These are phyloP conservation scores for Nomada fucata DNA, from an alignment of 2,888 invertebrate species.

Conservation along the genomic window DNA sequence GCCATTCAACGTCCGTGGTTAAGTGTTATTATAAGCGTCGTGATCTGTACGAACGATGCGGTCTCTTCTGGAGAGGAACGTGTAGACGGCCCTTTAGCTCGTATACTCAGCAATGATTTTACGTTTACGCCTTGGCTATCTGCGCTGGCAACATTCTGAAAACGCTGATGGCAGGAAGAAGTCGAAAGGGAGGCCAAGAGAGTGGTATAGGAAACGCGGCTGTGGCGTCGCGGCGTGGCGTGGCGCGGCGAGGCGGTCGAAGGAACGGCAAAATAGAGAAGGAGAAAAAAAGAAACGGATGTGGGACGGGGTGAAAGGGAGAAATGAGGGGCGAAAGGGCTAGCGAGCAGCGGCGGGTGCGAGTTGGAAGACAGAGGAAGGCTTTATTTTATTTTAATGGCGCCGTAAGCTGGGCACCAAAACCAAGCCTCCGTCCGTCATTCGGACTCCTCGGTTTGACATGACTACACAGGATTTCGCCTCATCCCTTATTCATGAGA, in stretches of 20 bases:
- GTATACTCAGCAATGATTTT: conserved; percentile 75
- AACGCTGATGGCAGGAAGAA: conserved; percentile 65
- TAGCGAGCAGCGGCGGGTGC: conserved; percentile 40
- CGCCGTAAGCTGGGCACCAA: conserved; percentile 75
- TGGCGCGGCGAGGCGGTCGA: conserved; percentile 24
- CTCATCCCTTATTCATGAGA: conserved; percentile 81
- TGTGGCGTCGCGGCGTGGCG: conserved; percentile 22
- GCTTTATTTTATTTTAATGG: conserved; percentile 81
- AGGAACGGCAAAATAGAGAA: conserved; percentile 20
- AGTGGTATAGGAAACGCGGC: conserved; percentile 9
- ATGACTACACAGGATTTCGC: conserved; percentile 70
- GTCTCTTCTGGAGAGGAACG: conserved; percentile 57
- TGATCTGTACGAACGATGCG: conserved; percentile 70
- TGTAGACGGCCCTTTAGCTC: conserved; percentile 68
- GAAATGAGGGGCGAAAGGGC: conserved; percentile 32
- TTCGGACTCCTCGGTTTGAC: conserved; percentile 68
- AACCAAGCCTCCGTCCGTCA: conserved; percentile 73
- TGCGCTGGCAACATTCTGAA: conserved; percentile 73
- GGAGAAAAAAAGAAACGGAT: conserved; percentile 54
- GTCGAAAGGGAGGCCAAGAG: conserved; percentile 29
- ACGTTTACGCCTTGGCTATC: conserved; percentile 73
- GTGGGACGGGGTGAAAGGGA: conserved; percentile 42
- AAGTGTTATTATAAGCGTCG: conserved; percentile 75
- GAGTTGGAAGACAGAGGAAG: conserved; percentile 63
- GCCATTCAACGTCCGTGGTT: conserved; percentile 69